A percentile compares a stretch with the other conserved stretches of the same genome.
Conservation (phyloP, 2,113 vertebrate genomes). For the Scomber japonicus region DNA sequence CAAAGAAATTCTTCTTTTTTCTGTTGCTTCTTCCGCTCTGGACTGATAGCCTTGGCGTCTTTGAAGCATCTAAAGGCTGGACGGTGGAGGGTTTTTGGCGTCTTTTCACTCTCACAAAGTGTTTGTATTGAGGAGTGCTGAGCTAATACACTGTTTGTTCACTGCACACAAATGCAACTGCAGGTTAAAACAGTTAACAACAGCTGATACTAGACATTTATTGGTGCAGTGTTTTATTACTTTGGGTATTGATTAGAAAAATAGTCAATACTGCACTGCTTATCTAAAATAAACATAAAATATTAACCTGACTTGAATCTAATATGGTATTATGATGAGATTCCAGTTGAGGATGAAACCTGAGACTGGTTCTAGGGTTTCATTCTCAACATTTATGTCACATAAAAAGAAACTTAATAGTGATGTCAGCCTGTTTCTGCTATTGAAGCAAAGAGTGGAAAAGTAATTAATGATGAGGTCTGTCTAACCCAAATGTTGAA, state of each 20-base stretch:
- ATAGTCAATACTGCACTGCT: not conserved
- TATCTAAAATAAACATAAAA: not conserved
- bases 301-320: not conserved
- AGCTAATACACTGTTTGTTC: constrained; percentile 10
- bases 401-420: too few relatives aligned
- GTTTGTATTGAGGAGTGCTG: not conserved
- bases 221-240: not conserved
- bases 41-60: constrained; percentile 64
- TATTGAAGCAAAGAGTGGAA: too few relatives aligned
- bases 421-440: too few relatives aligned
- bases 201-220: not conserved
- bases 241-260: not conserved
- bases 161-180: not conserved
- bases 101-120: constrained; percentile 36
- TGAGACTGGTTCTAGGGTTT: too few relatives aligned
- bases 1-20: constrained; percentile 63
- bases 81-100: constrained; percentile 33
- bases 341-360: too few relatives aligned
- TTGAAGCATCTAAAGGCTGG: constrained; percentile 41
- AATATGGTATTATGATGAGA: not conserved
- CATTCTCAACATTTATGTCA: too few relatives aligned
- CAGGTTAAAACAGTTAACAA: not conserved
- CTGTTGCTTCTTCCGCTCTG: constrained; percentile 42
- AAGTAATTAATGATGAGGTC: too few relatives aligned
- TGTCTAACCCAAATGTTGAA: too few relatives aligned